Evolutionary conservation across 2,888 invertebrate genomes (phyloP), one percentile per base, ranked within the genome.

Genomic region (Adineta ricciae): DNA sequence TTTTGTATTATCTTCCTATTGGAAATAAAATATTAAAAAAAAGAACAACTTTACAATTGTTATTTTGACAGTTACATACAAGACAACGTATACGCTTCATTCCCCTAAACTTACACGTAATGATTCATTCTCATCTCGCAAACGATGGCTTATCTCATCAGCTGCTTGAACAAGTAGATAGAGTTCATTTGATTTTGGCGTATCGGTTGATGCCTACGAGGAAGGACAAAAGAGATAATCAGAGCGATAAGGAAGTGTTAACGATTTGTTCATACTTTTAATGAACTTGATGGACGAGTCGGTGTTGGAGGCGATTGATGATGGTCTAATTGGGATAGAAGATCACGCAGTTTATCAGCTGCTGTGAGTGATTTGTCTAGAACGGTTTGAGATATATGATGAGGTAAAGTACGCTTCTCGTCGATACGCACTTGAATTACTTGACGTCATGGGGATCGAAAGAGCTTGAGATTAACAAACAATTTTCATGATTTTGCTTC

Each of bases 101-200:
- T 64, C 24, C 19, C 32, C 27, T 2, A 27, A 4, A 41, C 78
- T 78, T 78, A 78, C 78, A 41, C 41, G 78, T 41, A 78, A 78
- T 78, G 78, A 7, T 41, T 41, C 78, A 78, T 78, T 78, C n/a
- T 78, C 78, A n/a, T 78, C n/a, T 41, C 14, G 7, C n/a, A 78
- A 78, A n/a, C 78, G 78, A 14, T 78, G 78, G 41, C 78, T 78
- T 78, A 78, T 78, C 41, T 78, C 78, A 41, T 78, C 78, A 19
- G 41, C 21, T 1, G 78, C 78, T 78, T 78, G 78, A 78, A 78
- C 41, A 78, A 78, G 78, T 78, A 78, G 14, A n/a, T 41, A 38
- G 3, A 78, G n/a, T 78, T 78, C 78, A 78, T 78, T 41, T 41
- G 78, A 41, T 78, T 78, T 78, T n/a, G 78, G 78, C 19, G 78